A percentile compares a stretch with the other conserved stretches of the same genome.
Evolutionary conservation across 2,113 vertebrate species (phyloP).

Genomic region (Microtus montanus): DNA sequence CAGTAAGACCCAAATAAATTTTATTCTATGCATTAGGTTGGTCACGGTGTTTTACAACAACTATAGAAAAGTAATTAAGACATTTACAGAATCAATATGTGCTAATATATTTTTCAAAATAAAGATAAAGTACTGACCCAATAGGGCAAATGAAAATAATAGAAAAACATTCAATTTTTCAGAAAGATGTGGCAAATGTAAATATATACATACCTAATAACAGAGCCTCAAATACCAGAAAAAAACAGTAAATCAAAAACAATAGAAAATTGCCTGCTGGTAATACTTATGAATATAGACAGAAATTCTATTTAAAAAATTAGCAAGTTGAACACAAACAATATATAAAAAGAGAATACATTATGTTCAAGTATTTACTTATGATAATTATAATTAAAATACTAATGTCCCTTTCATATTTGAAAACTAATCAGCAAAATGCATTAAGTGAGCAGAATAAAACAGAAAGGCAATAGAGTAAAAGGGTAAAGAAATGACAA

Average conservation of each 20-base stretch:
- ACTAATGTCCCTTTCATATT: not conserved
- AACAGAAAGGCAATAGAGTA: not conserved
- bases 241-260: not conserved
- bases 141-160: not conserved
- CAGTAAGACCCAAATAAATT: not conserved
- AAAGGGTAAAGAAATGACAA: not conserved
- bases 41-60: not conserved
- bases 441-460: not conserved
- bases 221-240: not conserved
- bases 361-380: not conserved
- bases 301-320: constrained; percentile 13
- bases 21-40: not conserved
- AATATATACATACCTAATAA: not conserved
- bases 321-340: constrained; percentile 32
- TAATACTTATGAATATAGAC: not conserved
- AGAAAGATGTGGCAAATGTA: not conserved
- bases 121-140: not conserved
- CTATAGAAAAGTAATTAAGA: not conserved
- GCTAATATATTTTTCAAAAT: not conserved
- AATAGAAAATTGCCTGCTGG: not conserved
- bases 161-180: not conserved
- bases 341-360: constrained; percentile 30
- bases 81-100: not conserved
- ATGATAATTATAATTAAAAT: constrained; percentile 27
- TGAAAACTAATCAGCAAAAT: constrained; percentile 55